phyloP scores from a whole-genome alignment of 2,113 vertebrate genomes.

The Bos taurus region ARS-UCD2.0 NC_037339.1:50965001-50965500 shows the following conservation, averaged over 20 bases:
- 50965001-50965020: neutral
- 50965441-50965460: neutral
- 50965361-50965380: rapidly evolving
- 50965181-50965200: neutral
- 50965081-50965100: neutral
- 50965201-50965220: neutral
- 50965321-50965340: neutral
- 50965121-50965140: neutral
- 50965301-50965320: neutral
- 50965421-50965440: neutral
- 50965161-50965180: neutral
- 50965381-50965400: neutral
- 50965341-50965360: neutral
- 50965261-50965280: neutral
- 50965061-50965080: neutral
- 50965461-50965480: neutral
- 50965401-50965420: neutral
- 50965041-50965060: neutral
- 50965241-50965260: neutral
- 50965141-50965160: neutral
- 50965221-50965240: neutral
- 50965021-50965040: neutral
- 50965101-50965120: neutral
- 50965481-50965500: neutral
- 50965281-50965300: neutral